phyloP scores from a whole-genome alignment of 2,113 vertebrate genomes.

The Ascaphus truei region DNA sequence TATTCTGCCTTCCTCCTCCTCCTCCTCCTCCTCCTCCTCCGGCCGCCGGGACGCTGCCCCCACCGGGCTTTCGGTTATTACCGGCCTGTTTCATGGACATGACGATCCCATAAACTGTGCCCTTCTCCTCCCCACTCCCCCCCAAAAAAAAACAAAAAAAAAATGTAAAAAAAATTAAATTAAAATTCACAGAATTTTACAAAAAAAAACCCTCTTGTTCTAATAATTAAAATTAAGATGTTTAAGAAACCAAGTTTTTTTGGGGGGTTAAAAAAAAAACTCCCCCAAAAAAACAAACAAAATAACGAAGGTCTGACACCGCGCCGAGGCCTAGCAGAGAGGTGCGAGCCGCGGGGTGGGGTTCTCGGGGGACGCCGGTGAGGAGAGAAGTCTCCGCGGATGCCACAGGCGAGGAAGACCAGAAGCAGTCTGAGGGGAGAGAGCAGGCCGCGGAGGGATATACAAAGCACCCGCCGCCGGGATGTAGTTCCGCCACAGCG shows the following conservation, averaged over 20 bases:
- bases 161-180: no score
- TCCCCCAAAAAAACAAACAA: no score
- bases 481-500: conserved; percentile 5
- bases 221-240: neutral
- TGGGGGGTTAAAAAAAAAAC: no score
- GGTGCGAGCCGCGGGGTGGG: neutral
- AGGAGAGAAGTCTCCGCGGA: conserved; percentile 31
- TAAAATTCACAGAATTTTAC: conserved; percentile 5
- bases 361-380: conserved; percentile 35
- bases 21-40: conserved; percentile 60
- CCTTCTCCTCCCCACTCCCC: no score
- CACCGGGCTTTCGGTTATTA: conserved; percentile 72
- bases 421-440: conserved; percentile 80
- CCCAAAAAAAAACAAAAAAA: no score
- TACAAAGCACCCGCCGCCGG: neutral
- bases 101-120: conserved; percentile 77
- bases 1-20: conserved; percentile 72
- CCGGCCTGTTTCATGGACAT: conserved; percentile 87
- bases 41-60: conserved; percentile 64
- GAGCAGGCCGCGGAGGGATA: conserved; percentile 32
- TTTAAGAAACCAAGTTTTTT: neutral
- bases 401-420: conserved; percentile 81
- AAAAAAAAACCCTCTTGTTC: neutral
- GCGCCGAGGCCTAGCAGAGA: neutral
- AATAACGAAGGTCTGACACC: neutral